phyloP scores from a whole-genome alignment of 2,888 invertebrate genomes.

The Helobdella robusta region DNA sequence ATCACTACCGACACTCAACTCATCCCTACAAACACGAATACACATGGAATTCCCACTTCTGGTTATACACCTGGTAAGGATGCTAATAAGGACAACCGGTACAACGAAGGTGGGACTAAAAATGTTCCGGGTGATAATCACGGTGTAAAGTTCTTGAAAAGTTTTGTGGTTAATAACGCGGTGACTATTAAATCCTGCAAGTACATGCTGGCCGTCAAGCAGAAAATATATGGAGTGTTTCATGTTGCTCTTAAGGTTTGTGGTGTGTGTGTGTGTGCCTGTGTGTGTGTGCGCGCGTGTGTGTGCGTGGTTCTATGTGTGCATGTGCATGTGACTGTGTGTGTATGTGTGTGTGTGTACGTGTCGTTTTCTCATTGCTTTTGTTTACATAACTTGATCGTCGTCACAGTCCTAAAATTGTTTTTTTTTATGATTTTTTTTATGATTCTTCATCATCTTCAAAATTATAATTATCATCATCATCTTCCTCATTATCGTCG shows the following conservation, averaged over 20 bases:
- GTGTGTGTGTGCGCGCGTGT: conserved; percentile 14
- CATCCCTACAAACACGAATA: too few species aligned
- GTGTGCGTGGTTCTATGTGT: not conserved
- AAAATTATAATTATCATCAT: too few species aligned
- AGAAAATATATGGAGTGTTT: conserved; percentile 20
- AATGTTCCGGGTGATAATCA: too few species aligned
- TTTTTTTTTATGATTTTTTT: not conserved
- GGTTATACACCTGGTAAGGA: too few species aligned
- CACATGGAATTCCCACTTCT: too few species aligned
- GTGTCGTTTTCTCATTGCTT: not conserved
- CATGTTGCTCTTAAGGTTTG: conserved; percentile 11
- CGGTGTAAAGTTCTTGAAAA: too few species aligned
- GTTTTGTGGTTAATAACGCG: not conserved
- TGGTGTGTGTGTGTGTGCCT: conserved; percentile 8
- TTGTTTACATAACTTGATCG: not conserved
- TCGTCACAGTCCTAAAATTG: not conserved
- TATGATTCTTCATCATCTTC: not conserved
- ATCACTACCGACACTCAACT: too few species aligned
- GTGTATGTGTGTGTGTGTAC: conserved; percentile 3
- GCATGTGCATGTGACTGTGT: not conserved
- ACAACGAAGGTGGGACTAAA: too few species aligned
- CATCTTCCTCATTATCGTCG: too few species aligned
- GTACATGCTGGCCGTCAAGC: conserved; percentile 2
- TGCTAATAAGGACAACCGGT: too few species aligned
- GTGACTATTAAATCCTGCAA: not conserved